Evolutionary conservation across 2,888 invertebrate species (phyloP).

Genomic region (Meganola albula): DNA sequence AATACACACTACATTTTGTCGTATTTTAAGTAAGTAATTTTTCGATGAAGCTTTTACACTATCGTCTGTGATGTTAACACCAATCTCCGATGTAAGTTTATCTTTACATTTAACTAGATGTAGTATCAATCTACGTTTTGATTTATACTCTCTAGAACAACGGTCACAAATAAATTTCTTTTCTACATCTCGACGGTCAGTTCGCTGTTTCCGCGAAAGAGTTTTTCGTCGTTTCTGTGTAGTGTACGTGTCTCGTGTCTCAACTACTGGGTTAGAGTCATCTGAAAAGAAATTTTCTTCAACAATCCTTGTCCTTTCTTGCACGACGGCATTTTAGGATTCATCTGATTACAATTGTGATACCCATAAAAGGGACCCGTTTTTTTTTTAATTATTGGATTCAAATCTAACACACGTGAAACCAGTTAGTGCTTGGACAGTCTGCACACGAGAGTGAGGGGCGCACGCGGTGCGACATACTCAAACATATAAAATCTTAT

Average conservation of each 20-base stretch:
- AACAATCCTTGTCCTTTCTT: too few species aligned
- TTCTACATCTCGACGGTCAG: constrained; percentile 46
- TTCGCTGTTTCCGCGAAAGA: constrained; percentile 44
- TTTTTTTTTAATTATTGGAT: too few species aligned
- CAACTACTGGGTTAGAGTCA: too few species aligned
- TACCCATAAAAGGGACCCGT: too few species aligned
- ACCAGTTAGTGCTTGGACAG: neutral
- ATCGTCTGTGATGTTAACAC: constrained; percentile 20
- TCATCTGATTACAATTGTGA: too few species aligned
- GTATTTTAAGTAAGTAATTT: too few species aligned
- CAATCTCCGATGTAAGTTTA: constrained; percentile 32
- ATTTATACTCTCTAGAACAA: constrained; percentile 51
- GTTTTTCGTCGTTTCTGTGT: too few species aligned
- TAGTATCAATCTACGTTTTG: constrained; percentile 45
- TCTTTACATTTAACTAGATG: constrained; percentile 53
- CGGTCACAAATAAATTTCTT: constrained; percentile 44
- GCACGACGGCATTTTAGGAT: too few species aligned
- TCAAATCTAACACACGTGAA: too few species aligned
- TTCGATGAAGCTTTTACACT: constrained; percentile 32
- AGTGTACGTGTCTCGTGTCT: too few species aligned
- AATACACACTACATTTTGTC: constrained; percentile 58
- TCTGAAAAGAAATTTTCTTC: too few species aligned
- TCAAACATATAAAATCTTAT: neutral
- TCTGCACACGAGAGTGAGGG: neutral
- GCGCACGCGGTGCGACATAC: neutral